Evolutionary conservation across 2,113 vertebrate species (phyloP).

Genomic region (Paraplagusia blochii): DNA sequence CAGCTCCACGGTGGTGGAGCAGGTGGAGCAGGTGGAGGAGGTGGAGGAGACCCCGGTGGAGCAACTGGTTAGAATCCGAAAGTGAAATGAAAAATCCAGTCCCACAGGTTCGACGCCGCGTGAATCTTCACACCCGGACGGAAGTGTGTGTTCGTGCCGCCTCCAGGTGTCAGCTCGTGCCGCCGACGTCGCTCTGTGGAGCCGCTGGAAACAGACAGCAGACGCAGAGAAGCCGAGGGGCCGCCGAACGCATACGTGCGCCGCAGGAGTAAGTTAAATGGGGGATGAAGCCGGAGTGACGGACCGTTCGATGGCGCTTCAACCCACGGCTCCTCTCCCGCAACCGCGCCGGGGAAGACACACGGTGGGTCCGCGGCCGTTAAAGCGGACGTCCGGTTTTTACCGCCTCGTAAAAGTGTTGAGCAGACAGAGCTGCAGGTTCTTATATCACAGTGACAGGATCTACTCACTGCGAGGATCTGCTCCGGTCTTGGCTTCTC

Average conservation of each 20-base stretch:
- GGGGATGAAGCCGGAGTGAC: constrained; percentile 48
- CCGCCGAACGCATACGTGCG: too few relatives aligned
- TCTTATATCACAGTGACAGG: background rate
- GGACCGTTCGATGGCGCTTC: constrained; percentile 32
- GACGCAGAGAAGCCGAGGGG: too few relatives aligned
- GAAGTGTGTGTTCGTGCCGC: too few relatives aligned
- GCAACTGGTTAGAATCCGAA: too few relatives aligned
- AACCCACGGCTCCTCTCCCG: constrained; percentile 8
- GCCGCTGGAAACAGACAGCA: too few relatives aligned
- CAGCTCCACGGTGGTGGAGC: too few relatives aligned
- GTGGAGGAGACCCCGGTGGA: constrained; percentile 18
- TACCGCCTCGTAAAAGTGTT: background rate
- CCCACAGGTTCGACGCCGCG: constrained; percentile 22
- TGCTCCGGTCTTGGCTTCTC: constrained; percentile 47
- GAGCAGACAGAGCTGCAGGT: constrained; percentile 25
- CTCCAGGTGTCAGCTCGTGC: too few relatives aligned
- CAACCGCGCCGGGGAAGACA: constrained; percentile 3
- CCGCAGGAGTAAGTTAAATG: background rate
- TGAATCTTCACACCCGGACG: too few relatives aligned
- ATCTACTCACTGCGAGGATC: constrained; percentile 60
- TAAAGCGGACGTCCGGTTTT: constrained; percentile 11
- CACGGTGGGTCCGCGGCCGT: constrained; percentile 12
- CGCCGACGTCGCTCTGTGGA: too few relatives aligned
- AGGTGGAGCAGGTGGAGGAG: too few relatives aligned
- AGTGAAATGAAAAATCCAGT: background rate